Base-by-base conservation (phyloP, 1,140 invertebrate species). In the Panulirus ornatus region DNA sequence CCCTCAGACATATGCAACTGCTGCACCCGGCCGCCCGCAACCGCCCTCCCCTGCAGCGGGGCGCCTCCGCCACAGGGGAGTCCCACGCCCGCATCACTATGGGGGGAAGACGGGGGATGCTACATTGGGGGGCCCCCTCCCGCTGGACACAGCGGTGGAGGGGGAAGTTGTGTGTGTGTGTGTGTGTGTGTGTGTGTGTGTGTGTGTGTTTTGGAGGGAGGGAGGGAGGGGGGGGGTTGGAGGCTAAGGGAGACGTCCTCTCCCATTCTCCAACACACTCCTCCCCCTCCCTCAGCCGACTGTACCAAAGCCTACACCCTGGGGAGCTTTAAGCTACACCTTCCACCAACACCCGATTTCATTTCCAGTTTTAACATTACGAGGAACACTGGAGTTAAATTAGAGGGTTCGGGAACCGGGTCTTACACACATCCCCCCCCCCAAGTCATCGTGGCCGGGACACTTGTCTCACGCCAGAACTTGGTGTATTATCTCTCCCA, bases 381-480 rank as follows among this genome's bases (percentile, higher is more conserved):
- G 58, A 66, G 58, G 58, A 66, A 30, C 30, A 14, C 54, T 1
- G 5, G 44, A 27, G 58, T 30, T 30, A 8, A 66, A 34, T 30
- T 66, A 30, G 30, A 66, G 44, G 58, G 58, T 30, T 66, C 27
- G 30, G 30, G 30, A 66, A 5, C 27, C 58, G 14, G 16, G 36
- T 75, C 6, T 40, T n/a, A 19, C 38, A 19, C 42, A 22, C 51
- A 34, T 42, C 58, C 81, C 40, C 3, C 36, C 51, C 79, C n/a
- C 36, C 44, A 42, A 66, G n/a, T 8, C 75, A 44, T 44, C 76
- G 38, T 58, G 47, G 58, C 27, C 78, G 51, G 22, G 22, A 16
- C 78, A 81, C 78, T 81, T 81, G 58, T 81, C 58, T 81, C 47
- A 81, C 58, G 78, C 58, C 51, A 38, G 47, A 81, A 81, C 47